phyloP scores from a whole-genome alignment of 2,888 invertebrate species.

The Protodeltote pygarga region DNA sequence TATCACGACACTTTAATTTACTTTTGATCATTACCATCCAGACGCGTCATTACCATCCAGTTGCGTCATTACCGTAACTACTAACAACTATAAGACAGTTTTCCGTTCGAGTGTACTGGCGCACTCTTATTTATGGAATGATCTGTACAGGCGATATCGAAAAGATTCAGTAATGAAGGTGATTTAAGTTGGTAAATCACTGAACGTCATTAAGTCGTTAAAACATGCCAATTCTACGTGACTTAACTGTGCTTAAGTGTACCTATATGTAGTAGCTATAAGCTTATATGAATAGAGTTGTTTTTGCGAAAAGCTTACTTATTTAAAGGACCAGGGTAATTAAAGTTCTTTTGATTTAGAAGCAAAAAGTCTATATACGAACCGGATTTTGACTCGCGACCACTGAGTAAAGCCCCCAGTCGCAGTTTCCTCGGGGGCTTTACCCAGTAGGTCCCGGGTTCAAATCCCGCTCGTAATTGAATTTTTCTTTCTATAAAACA shows the following conservation, averaged over 20 bases:
- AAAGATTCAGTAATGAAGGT: slow-evolving; percentile 39
- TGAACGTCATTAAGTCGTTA: slow-evolving; percentile 50
- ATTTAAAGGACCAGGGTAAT: too few relatives aligned
- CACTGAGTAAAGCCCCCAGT: too few relatives aligned
- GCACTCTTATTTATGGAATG: slow-evolving; percentile 36
- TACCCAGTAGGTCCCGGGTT: too few relatives aligned
- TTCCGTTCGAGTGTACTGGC: neutral
- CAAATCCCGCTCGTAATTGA: too few relatives aligned
- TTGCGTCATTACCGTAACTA: slow-evolving; percentile 16
- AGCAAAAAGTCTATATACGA: too few relatives aligned
- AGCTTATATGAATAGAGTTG: too few relatives aligned
- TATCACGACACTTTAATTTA: slow-evolving; percentile 34
- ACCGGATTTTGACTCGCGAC: too few relatives aligned
- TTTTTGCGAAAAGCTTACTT: too few relatives aligned
- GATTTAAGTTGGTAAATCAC: slow-evolving; percentile 52
- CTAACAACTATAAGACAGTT: neutral
- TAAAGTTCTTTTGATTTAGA: too few relatives aligned
- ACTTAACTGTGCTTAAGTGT: slow-evolving; percentile 8
- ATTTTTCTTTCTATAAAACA: too few relatives aligned
- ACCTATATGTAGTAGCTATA: too few relatives aligned
- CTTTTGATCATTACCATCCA: slow-evolving; percentile 30
- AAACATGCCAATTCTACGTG: slow-evolving; percentile 44
- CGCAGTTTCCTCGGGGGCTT: too few relatives aligned
- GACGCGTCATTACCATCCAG: slow-evolving; percentile 20
- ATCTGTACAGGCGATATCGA: slow-evolving; percentile 29